Conservation (phyloP, 2,113 vertebrate species). For the Spea multiplicata region DNA sequence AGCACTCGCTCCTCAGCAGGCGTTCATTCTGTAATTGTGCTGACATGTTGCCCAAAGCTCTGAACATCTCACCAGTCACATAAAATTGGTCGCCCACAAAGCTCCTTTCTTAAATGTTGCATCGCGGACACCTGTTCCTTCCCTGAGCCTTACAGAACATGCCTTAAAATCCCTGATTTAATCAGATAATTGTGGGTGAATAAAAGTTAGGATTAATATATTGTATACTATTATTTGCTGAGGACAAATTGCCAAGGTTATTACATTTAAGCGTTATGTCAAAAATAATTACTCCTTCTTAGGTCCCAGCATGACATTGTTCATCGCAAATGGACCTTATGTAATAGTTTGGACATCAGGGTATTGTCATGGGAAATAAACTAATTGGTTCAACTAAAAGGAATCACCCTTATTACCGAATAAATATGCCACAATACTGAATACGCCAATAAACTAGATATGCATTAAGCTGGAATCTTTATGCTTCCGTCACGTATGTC, state of each 20-base stretch:
- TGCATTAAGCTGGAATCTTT: no score
- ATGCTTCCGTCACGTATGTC: no score
- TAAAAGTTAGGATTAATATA: background rate
- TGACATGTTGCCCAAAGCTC: slow-evolving; percentile 26
- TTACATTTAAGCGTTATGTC: slow-evolving; percentile 14
- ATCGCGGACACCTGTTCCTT: background rate
- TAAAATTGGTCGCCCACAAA: background rate
- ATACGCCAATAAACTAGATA: no score
- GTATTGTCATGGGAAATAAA: slow-evolving; percentile 20
- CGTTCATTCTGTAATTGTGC: slow-evolving; percentile 40
- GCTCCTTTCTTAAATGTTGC: background rate
- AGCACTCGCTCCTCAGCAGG: slow-evolving; percentile 34
- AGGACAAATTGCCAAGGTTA: background rate
- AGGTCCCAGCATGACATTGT: slow-evolving; percentile 32
- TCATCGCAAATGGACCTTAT: slow-evolving; percentile 21
- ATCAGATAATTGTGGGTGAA: background rate
- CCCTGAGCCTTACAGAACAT: background rate
- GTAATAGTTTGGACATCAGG: slow-evolving; percentile 37
- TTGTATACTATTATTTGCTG: slow-evolving; percentile 2
- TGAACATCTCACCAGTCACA: slow-evolving; percentile 15
- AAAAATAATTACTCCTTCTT: slow-evolving; percentile 26
- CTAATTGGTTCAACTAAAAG: slow-evolving; percentile 22
- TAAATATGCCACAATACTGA: no score
- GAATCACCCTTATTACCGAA: background rate
- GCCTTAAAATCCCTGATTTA: background rate